Conservation (phyloP, 2,113 vertebrate genomes). For the Salvelinus namaycush region DNA sequence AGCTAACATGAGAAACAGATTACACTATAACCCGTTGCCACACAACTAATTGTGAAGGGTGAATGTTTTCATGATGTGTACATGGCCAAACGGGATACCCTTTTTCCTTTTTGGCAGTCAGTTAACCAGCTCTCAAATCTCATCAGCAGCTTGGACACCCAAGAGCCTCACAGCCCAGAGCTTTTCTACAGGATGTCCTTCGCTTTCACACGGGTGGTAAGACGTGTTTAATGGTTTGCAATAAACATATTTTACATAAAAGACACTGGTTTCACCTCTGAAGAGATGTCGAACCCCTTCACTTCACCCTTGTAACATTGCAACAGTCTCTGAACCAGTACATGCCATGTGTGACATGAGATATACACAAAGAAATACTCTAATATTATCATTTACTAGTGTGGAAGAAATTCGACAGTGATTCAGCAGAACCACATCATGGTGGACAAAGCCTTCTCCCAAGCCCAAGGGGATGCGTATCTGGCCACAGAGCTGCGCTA, state of each 20-base stretch:
- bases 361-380: too few relatives aligned
- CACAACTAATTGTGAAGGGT: background rate
- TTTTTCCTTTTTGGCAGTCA: conserved; percentile 72
- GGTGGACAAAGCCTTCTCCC: conserved; percentile 83
- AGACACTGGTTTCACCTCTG: background rate
- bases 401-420: conserved; percentile 86
- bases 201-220: conserved; percentile 91
- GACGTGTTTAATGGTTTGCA: conserved; percentile 27
- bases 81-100: background rate
- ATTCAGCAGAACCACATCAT: conserved; percentile 85
- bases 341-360: too few relatives aligned
- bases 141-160: conserved; percentile 76
- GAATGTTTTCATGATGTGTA: background rate
- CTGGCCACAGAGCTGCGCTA: conserved; percentile 93
- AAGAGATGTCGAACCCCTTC: background rate
- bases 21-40: background rate
- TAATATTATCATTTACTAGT: conserved; percentile 68
- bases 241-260: background rate
- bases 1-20: background rate
- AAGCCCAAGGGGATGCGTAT: conserved; percentile 79
- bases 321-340: too few relatives aligned
- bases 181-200: conserved; percentile 86
- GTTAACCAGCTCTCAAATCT: conserved; percentile 82
- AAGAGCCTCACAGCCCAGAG: conserved; percentile 86
- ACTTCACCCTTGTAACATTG: background rate